A percentile compares a stretch with the other conserved stretches of the same genome.
Conservation (phyloP, 2,888 invertebrate genomes). For the Ormyrus thymus region DNA sequence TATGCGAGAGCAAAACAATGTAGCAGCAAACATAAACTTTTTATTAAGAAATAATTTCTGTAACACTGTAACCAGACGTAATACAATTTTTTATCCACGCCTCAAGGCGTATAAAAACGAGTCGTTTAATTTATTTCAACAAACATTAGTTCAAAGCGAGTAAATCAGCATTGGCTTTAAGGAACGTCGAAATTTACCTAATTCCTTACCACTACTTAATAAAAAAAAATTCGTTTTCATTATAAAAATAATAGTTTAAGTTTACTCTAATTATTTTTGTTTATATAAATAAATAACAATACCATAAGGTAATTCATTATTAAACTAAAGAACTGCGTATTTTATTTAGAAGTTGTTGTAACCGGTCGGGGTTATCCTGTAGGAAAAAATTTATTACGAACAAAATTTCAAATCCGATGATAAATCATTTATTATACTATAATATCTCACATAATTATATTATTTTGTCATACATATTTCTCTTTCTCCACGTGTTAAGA, state of each 20-base stretch:
- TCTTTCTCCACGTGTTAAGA: slow-evolving; percentile 1
- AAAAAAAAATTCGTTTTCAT: not conserved
- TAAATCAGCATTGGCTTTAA: slow-evolving; percentile 35
- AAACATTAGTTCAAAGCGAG: slow-evolving; percentile 46
- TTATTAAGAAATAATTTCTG: slow-evolving; percentile 49
- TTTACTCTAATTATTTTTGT: not conserved
- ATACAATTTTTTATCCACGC: slow-evolving; percentile 53
- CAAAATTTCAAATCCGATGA: too few species aligned
- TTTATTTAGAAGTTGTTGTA: too few species aligned
- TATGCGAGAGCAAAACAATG: slow-evolving; percentile 47
- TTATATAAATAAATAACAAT: too few species aligned
- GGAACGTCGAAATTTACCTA: slow-evolving; percentile 28
- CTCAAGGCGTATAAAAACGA: slow-evolving; percentile 45
- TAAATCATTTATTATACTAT: too few species aligned
- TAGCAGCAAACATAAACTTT: slow-evolving; percentile 53
- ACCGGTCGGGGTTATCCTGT: too few species aligned
- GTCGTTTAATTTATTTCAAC: slow-evolving; percentile 30
- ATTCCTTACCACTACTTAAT: not conserved
- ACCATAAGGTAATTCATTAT: too few species aligned
- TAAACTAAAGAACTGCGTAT: too few species aligned
- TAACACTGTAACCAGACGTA: slow-evolving; percentile 53
- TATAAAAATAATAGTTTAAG: not conserved
- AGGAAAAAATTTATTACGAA: too few species aligned
- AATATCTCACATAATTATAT: not conserved
- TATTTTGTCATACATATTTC: not conserved